Conservation (phyloP, 2,888 invertebrate species). For the Lepidochitona cinerea region DNA sequence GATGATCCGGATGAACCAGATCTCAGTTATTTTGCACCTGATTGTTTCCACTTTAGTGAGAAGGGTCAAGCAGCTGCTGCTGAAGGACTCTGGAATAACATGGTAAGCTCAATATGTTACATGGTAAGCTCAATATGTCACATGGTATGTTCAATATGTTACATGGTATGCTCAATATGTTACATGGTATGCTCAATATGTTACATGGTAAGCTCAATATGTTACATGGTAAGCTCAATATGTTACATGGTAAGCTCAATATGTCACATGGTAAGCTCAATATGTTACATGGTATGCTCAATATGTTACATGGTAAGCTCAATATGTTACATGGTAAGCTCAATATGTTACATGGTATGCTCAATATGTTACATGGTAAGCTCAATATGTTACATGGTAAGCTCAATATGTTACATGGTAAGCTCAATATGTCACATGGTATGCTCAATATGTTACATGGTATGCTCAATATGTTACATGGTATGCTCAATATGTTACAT, state of each 20-base stretch:
- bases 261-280: not conserved
- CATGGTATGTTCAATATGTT: not conserved
- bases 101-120: constrained; percentile 22
- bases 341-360: too few species aligned
- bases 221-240: not conserved
- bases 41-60: constrained; percentile 50
- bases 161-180: not conserved
- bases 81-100: constrained; percentile 41
- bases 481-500: too few species aligned
- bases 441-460: too few species aligned
- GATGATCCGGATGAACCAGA: constrained; percentile 28
- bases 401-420: too few species aligned
- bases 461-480: too few species aligned
- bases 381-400: too few species aligned
- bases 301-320: too few species aligned
- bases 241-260: not conserved
- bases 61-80: constrained; percentile 43
- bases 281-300: not conserved
- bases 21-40: constrained; percentile 41
- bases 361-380: too few species aligned
- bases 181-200: not conserved
- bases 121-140: not conserved
- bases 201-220: not conserved
- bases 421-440: too few species aligned
- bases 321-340: too few species aligned